Evolutionary conservation across 2,797 vertebrate genomes (phyloP).

Genomic region (Taenioides sp.): DNA sequence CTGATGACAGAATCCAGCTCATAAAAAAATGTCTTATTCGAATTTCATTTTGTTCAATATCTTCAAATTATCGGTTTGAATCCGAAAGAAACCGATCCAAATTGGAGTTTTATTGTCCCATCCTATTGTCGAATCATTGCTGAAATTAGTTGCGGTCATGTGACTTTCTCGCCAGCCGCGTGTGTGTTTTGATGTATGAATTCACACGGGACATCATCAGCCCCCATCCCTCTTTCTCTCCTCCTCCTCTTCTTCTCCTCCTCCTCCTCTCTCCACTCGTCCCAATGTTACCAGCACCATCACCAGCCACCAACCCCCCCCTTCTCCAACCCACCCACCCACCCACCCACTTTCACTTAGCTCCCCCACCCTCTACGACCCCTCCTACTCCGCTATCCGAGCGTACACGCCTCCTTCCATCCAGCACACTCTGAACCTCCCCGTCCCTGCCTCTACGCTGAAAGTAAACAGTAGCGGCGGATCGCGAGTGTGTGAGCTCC

Average conservation of each 20-base stretch:
- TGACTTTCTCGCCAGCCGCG: slow-evolving; percentile 25
- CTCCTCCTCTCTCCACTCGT: background rate
- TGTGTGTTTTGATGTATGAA: slow-evolving; percentile 64
- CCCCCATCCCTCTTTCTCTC: background rate
- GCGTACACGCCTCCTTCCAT: slow-evolving; percentile 41
- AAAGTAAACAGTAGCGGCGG: slow-evolving; percentile 75
- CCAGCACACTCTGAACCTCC: slow-evolving; percentile 66
- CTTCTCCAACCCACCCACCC: slow-evolving; percentile 6
- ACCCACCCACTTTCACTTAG: slow-evolving; percentile 48
- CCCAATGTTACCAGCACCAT: slow-evolving; percentile 29
- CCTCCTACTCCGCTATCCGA: slow-evolving; percentile 47
- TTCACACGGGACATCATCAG: slow-evolving; percentile 66
- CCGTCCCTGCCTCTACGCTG: slow-evolving; percentile 71
- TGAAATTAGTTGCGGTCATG: slow-evolving; percentile 8
- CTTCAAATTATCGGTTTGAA: too few species aligned
- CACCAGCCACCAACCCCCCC: slow-evolving; percentile 18
- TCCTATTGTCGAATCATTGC: slow-evolving; percentile 1
- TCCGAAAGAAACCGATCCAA: background rate
- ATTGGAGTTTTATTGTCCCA: background rate
- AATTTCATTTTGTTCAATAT: too few species aligned
- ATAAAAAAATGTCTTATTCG: too few species aligned
- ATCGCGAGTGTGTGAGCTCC: slow-evolving; percentile 44
- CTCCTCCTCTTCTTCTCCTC: slow-evolving; percentile 45
- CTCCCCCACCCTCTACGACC: slow-evolving; percentile 50
- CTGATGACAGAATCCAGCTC: too few species aligned